Conservation (phyloP, 2,113 vertebrate genomes). For the Aix galericulata region DNA sequence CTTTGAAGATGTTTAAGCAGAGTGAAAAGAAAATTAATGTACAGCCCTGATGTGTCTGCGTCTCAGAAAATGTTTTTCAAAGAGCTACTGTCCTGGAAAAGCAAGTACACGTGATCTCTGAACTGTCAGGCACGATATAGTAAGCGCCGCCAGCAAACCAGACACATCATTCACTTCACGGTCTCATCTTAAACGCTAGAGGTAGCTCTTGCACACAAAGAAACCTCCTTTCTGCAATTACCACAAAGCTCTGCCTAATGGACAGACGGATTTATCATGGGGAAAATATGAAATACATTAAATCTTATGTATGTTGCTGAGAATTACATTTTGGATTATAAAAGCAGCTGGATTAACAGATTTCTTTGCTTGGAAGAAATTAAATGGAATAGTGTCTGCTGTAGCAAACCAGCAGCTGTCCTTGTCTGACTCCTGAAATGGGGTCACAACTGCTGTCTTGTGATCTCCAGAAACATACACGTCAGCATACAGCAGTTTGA, state of each 20-base stretch:
- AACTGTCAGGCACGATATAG: conserved; percentile 19
- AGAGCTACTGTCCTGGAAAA: conserved; percentile 45
- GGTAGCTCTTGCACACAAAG: conserved; percentile 48
- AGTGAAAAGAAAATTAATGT: not conserved
- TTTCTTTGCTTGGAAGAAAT: conserved; percentile 35
- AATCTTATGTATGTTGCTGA: not conserved
- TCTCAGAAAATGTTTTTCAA: conserved; percentile 49
- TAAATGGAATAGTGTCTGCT: not conserved
- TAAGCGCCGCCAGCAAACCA: not conserved
- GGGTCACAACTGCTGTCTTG: conserved; percentile 49
- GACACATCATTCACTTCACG: not conserved
- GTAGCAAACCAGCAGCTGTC: conserved; percentile 34
- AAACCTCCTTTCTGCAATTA: not conserved
- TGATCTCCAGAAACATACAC: not conserved
- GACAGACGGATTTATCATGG: not conserved
- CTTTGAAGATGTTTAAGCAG: conserved; percentile 8
- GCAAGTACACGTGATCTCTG: conserved; percentile 25
- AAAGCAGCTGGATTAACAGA: conserved; percentile 55
- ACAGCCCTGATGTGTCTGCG: conserved; percentile 3
- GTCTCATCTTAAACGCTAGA: conserved; percentile 40
- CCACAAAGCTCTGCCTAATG: conserved; percentile 13
- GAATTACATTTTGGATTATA: conserved; percentile 30
- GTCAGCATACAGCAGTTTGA: not conserved
- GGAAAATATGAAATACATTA: conserved; percentile 44
- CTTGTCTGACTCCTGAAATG: conserved; percentile 60